Evolutionary conservation across 2,888 invertebrate species (phyloP), one percentile per base, ranked within the genome.

Genomic region (Tortrix viridana): DNA sequence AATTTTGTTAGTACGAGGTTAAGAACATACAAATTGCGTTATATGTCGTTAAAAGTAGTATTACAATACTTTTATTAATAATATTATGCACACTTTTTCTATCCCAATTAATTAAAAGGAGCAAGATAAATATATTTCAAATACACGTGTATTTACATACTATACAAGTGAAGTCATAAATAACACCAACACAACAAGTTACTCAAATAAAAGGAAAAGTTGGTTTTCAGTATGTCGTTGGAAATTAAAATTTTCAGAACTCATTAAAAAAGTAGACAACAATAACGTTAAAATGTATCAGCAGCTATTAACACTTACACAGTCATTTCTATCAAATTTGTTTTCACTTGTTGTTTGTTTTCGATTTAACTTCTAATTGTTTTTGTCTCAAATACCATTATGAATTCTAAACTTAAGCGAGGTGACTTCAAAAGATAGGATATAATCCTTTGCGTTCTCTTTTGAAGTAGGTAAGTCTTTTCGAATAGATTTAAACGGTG

Each of bases 401-500:
- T 47, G 23, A 57, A 62, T 50, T 62, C 46, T 50, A 52, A 46
- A 62, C 52, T 56, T 56, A 38, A 38, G 18, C 5, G 26, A 26
- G 12, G 56, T 38, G 41, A 62, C 62, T 62, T 52, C 32, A 53
- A 57, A 63, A 58, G 47, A 57, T 52, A 37, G 23, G 52, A n/a
- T n/a, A 23, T 26, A 32, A 47, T 53, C 53, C 47, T 58, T 57
- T 63, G 41, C 32, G 26, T 57, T 46, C 56, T 56, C 50, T 23
- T 56, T 52, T 57, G 47, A 58, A 63, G 57, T 58, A 32, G 19
- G n/a, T 60, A 58, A 63, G 53, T 57, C 47, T 46, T 49, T 23
- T 20, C 47, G 26, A 16, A 20, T 7, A 50, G 62, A 22, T 57
- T 43, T 63, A 26, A 22, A 49, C 44, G 49, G 38, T 41, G 18